Evolutionary conservation across 2,888 invertebrate genomes (phyloP).

Genomic region (Cantharis rufa): DNA sequence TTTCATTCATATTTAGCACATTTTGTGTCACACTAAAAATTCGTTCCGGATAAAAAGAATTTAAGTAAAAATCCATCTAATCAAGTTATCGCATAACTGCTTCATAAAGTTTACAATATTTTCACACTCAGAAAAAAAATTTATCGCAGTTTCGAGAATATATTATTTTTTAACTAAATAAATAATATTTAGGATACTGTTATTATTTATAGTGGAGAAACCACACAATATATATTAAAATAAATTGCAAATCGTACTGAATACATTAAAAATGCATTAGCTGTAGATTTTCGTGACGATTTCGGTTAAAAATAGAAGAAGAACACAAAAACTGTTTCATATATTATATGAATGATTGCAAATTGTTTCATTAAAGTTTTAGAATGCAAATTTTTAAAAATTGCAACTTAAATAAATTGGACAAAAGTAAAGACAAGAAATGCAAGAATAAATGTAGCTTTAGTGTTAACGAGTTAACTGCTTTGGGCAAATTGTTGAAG

Average conservation of each 20-base stretch:
- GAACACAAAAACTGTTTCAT: not conserved
- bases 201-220: not conserved
- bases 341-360: not conserved
- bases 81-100: not conserved
- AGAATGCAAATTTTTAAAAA: not conserved
- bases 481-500: too few relatives aligned
- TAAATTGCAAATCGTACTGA: not conserved
- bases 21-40: not conserved
- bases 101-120: not conserved
- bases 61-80: not conserved
- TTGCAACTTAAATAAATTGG: not conserved
- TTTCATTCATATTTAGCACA: not conserved
- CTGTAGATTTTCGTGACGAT: constrained; percentile 1
- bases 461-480: too few relatives aligned
- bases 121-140: not conserved
- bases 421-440: not conserved
- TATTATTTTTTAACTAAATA: not conserved
- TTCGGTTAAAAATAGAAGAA: not conserved
- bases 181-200: not conserved
- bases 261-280: constrained; percentile 1
- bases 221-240: not conserved
- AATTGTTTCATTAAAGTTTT: not conserved
- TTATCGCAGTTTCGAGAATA: not conserved
- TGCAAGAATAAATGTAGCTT: not conserved
- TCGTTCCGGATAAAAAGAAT: not conserved